Evolutionary conservation across 1,140 invertebrate genomes (phyloP), one percentile per base, ranked within the genome.

Genomic region (Leguminivora glycinivorella): DNA sequence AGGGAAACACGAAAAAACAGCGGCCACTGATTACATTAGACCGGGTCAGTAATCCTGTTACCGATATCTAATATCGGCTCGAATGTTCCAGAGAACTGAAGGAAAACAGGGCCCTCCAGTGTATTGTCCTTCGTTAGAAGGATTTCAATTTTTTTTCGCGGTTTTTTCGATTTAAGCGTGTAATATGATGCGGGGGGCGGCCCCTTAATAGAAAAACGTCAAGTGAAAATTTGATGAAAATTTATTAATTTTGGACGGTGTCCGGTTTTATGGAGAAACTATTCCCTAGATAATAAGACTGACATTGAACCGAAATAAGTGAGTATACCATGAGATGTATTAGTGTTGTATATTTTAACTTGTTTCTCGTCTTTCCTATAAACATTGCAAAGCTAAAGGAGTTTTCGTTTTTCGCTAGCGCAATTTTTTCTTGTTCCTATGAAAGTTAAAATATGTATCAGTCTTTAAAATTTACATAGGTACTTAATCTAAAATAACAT

Each of bases 1-100:
- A 24, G 75, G 79, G 81, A 74, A 70, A 74, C 73, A 75, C 70
- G 78, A 87, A 86, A 88, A 91, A 83, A 80, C 75, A 72, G 74
- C 79, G 80, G 71, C 79, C 80, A 83, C 75, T 86, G 84, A 91
- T 89, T 75, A 81, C 89, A 89, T 91, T 91, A 91, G 87, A 77
- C 72, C 76, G 80, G 85, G 85, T 88, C 89, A 89, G 83, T 91
- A 89, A 91, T 91, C 83, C 78, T 83, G 82, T 91, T 91, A 91
- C 84, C 75, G 89, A 89, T 84, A 90, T 78, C 84, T 82, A 91
- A 90, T 88, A 89, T 84, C 74, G 69, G 78, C 72, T 63, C 68
- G 75, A 83, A 83, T 83, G 83, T 83, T 81, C 80, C 75, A 73
- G 82, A 88, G 83, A 87, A 85, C 78, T 73, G 71, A 72, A 84